These are phyloP conservation scores for Fulica atra DNA, from an alignment of 2,113 vertebrate species.

Conservation along the genomic window DNA sequence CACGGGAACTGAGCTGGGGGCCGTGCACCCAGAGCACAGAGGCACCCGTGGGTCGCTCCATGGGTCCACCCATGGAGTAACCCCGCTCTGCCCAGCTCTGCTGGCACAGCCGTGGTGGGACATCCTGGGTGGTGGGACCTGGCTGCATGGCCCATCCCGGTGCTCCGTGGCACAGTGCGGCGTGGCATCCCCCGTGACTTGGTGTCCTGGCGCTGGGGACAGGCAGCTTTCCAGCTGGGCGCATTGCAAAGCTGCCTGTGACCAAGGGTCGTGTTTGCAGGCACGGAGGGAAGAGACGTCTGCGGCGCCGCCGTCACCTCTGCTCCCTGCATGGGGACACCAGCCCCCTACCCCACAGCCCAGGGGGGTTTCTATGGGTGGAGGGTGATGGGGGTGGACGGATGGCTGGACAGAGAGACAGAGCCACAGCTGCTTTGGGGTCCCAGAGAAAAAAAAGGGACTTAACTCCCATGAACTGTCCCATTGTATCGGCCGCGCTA, in stretches of 20 bases:
- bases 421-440: background rate
- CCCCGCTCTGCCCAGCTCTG: too few relatives aligned
- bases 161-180: background rate
- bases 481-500: slow-evolving; percentile 33
- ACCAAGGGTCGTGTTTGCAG: background rate
- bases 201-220: background rate
- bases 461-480: slow-evolving; percentile 12
- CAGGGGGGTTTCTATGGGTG: background rate
- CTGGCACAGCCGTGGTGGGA: accelerated
- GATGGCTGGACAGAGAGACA: accelerated
- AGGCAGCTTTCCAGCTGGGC: background rate
- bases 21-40: background rate
- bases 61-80: background rate
- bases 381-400: background rate
- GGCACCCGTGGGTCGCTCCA: too few relatives aligned
- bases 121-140: accelerated
- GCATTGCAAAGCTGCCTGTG: background rate
- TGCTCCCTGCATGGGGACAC: background rate
- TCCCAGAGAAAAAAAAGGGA: background rate
- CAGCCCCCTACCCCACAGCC: background rate
- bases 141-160: accelerated
- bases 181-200: background rate
- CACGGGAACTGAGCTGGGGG: too few relatives aligned
- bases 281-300: background rate
- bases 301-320: background rate